Percentiles rank a stretch among this genome's conserved stretches.
These are phyloP conservation scores for Plotosus lineatus DNA, from an alignment of 2,113 vertebrate species.

Conservation along the genomic window DNA sequence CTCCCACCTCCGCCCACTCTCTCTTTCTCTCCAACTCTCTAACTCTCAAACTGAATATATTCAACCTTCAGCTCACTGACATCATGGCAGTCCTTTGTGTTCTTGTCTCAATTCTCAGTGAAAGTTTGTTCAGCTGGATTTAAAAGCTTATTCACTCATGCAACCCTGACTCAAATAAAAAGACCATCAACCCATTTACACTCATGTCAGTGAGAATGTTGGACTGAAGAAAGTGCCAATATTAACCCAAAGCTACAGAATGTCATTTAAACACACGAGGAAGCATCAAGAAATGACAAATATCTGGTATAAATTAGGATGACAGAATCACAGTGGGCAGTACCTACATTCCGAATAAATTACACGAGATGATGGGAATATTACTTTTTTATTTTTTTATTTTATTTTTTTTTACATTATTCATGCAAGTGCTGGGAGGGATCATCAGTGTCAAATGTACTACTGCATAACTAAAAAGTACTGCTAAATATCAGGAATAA, in stretches of 20 bases:
- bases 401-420: neutral
- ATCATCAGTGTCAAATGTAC: neutral
- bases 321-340: neutral
- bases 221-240: slow-evolving; percentile 60
- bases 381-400: too few relatives aligned
- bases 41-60: slow-evolving; percentile 38
- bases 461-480: neutral
- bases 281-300: neutral
- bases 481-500: neutral
- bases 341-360: neutral
- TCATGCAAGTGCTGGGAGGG: neutral
- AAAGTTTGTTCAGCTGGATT: slow-evolving; percentile 54
- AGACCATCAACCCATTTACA: neutral
- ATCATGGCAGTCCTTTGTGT: slow-evolving; percentile 24
- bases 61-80: slow-evolving; percentile 44
- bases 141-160: slow-evolving; percentile 40
- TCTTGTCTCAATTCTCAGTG: slow-evolving; percentile 7
- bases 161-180: slow-evolving; percentile 35
- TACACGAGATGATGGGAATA: too few relatives aligned
- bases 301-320: neutral
- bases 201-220: slow-evolving; percentile 60
- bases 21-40: neutral
- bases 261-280: neutral
- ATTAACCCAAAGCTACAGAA: slow-evolving; percentile 54
- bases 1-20: neutral